Evolutionary conservation across 2,888 invertebrate genomes (phyloP).

Genomic region (Nephrotoma appendiculata): DNA sequence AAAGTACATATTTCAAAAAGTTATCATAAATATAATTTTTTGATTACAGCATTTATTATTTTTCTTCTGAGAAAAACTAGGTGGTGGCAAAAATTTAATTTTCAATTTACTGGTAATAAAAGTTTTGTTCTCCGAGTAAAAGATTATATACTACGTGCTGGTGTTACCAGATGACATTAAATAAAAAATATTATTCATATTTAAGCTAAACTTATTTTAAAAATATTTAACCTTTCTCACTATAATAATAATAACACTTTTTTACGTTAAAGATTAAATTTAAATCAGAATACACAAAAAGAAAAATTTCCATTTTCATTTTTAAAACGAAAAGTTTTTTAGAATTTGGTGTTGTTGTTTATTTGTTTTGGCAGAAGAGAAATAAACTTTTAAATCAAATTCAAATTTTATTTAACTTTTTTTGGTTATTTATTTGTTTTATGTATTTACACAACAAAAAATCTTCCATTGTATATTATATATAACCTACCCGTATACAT

Average conservation of each 20-base stretch:
- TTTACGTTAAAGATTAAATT: not conserved
- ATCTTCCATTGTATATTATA: not conserved
- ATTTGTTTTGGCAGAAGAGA: not conserved
- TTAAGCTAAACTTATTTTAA: not conserved
- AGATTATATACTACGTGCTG: not conserved
- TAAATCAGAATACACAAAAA: not conserved
- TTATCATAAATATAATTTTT: not conserved
- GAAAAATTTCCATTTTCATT: not conserved
- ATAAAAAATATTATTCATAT: not conserved
- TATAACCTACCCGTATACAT: not conserved
- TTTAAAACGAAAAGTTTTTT: not conserved
- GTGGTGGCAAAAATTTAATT: not conserved
- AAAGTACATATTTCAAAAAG: not conserved
- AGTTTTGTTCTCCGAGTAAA: not conserved
- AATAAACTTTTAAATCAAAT: not conserved
- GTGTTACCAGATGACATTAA: not conserved
- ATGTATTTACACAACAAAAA: not conserved
- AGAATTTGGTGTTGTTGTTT: not conserved
- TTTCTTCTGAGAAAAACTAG: not conserved
- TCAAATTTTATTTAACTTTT: not conserved
- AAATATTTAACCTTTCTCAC: not conserved
- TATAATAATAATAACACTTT: not conserved
- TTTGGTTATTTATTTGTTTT: not conserved
- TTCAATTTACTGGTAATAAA: not conserved
- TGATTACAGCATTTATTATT: not conserved